Conservation (phyloP, 1,140 invertebrate species). For the Laodelphax striatellus region DNA sequence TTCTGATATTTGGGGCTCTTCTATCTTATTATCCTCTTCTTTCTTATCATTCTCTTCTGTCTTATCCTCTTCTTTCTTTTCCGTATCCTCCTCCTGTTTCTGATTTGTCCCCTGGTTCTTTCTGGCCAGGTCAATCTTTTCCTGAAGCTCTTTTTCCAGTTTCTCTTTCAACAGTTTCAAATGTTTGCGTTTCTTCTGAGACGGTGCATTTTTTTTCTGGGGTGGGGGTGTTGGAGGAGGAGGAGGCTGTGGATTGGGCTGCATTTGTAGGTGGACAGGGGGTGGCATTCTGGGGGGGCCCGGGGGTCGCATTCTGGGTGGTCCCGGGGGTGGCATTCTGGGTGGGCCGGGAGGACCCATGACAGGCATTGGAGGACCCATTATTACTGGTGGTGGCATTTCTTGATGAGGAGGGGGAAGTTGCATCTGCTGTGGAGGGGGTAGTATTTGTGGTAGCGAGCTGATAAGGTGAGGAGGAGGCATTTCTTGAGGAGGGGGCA, state of each 20-base stretch:
- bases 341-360: neutral
- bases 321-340: neutral
- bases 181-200: conserved; percentile 21
- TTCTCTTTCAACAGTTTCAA: conserved; percentile 18
- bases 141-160: neutral
- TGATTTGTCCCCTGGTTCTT: neutral
- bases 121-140: neutral
- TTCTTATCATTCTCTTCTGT: neutral
- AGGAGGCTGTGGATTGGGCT: neutral
- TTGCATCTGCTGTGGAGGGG: neutral
- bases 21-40: neutral
- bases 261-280: neutral
- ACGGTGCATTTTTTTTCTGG: conserved; percentile 22
- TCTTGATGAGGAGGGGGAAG: neutral
- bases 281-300: neutral
- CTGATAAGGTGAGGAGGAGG: neutral
- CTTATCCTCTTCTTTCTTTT: neutral
- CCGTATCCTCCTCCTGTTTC: neutral
- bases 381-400: conserved; percentile 23
- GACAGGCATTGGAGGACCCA: neutral
- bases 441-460: too few species aligned
- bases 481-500: neutral
- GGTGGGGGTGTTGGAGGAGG: neutral
- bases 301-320: neutral
- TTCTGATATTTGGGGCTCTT: neutral